Base-by-base conservation (phyloP, 1,140 invertebrate species). In the Drosophila punjabiensis region DNA sequence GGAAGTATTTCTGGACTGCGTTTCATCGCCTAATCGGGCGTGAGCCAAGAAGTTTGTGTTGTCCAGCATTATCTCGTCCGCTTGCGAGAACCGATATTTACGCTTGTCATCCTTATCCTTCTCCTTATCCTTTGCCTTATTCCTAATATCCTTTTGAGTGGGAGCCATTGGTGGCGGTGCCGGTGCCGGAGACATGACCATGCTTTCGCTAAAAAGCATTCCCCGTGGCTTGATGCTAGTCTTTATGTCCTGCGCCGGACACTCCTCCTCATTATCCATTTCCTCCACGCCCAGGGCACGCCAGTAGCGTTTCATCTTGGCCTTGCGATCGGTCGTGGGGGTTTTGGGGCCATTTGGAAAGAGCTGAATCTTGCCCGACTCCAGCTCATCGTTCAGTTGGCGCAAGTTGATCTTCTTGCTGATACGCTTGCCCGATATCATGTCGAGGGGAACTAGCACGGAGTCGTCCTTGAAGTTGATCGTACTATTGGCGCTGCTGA, bases 31-130 rank as follows among this genome's bases (percentile, higher is more conserved):
- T 2, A 89, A 39, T 63, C 50, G 79, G n/a, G 85, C 85, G 45
- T 89, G 86, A 0, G 76, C 78, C 24, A 89, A 52, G 52, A 89
- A 89, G 48, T 90, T 89, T 9, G 85, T 89, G 50, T 89, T 86
- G 20, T 89, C 62, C 14, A 89, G 76, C 79, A 89, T 82, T 7
- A 76, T n/a, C 32, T 89, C 85, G 60, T 89, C 85, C 6, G 85
- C 85, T 41, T 90, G 86, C 0, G 85, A 89, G 14, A 76, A 43
- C 6, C 87, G 71, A 76, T 90, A 90, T 28, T 74, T 89, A 1
- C 13, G 50, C 28, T 76, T 60, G 13, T 53, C 32, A 4, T 73
- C 28, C 13, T 16, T 6, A 32, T 52, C 33, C 35, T 47, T 33
- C 3, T 39, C n/a, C 13, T 58, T 62, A 14, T 53, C 55, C 2